Conservation (phyloP, 2,113 vertebrate genomes). For the Gallinago undulata region DNA sequence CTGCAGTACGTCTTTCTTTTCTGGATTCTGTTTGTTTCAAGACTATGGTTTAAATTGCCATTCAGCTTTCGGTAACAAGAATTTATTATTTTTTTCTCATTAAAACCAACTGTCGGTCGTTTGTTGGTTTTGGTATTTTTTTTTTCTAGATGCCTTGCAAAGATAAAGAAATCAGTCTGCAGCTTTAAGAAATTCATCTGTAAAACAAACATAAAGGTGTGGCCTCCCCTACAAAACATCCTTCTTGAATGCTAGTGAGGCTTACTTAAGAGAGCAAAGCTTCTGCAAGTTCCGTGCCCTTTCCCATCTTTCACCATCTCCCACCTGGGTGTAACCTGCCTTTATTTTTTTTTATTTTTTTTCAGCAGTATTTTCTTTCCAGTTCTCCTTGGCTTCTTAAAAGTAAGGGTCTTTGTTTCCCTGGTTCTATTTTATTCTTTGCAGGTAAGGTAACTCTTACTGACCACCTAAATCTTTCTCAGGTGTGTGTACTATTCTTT, state of each 20-base stretch:
- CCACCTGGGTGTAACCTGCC: background rate
- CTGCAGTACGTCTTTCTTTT: background rate
- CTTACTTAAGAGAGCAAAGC: background rate
- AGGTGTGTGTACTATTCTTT: background rate
- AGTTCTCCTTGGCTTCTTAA: background rate
- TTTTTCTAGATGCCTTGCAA: background rate
- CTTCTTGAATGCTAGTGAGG: background rate
- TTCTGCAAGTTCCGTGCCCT: background rate
- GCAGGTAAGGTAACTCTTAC: background rate
- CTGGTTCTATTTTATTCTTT: background rate
- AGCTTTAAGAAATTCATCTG: background rate
- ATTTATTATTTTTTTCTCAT: background rate
- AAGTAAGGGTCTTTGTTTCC: background rate
- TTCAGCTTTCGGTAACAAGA: background rate
- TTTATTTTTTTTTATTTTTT: background rate
- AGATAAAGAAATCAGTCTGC: background rate
- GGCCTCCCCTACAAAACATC: background rate
- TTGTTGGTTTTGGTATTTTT: background rate
- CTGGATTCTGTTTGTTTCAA: background rate
- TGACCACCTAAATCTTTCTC: background rate
- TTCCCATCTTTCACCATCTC: background rate
- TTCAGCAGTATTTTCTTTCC: background rate
- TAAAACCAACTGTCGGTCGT: background rate
- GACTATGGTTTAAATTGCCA: background rate
- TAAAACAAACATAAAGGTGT: background rate